phyloP scores from a whole-genome alignment of 64 coral and sea anemone species.

The Porites lutea region DNA sequence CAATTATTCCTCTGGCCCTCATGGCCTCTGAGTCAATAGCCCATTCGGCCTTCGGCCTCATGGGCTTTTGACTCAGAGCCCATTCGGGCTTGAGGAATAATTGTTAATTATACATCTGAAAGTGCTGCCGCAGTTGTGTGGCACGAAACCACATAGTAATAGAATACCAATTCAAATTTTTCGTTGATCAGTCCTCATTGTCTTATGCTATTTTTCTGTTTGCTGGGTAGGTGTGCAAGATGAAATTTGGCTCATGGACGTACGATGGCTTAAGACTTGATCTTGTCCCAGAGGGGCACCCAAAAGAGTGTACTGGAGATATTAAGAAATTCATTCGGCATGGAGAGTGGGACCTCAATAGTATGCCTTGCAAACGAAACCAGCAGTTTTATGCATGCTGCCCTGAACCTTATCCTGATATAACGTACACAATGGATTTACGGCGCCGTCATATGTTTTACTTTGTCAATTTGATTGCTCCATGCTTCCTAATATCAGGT shows the following conservation, averaged over 20 bases:
- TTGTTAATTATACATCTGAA: too few species aligned
- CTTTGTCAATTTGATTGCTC: constrained; percentile 74
- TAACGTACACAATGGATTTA: constrained; percentile 72
- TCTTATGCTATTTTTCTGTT: too few species aligned
- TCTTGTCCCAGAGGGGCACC: constrained; percentile 25
- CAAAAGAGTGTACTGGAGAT: constrained; percentile 22
- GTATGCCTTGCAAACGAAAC: constrained; percentile 49
- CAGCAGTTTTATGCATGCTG: constrained; percentile 64
- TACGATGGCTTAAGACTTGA: constrained; percentile 78
- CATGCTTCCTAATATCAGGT: constrained; percentile 82
- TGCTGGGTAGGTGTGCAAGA: constrained; percentile 27
- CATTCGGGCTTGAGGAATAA: too few species aligned
- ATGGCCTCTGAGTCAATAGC: too few species aligned
- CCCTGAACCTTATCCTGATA: constrained; percentile 75
- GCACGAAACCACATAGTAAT: too few species aligned
- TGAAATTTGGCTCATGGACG: constrained; percentile 89
- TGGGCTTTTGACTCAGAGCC: too few species aligned
- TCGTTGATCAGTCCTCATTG: too few species aligned
- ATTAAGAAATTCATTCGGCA: constrained; percentile 76
- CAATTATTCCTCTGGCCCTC: too few species aligned
- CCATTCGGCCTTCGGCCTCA: too few species aligned
- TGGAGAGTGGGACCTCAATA: constrained; percentile 74
- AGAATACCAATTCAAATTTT: too few species aligned
- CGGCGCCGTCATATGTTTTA: constrained; percentile 75
- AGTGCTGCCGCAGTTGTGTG: too few species aligned